Conservation (phyloP, 2,888 invertebrate species). For the Plutella xylostella region DNA sequence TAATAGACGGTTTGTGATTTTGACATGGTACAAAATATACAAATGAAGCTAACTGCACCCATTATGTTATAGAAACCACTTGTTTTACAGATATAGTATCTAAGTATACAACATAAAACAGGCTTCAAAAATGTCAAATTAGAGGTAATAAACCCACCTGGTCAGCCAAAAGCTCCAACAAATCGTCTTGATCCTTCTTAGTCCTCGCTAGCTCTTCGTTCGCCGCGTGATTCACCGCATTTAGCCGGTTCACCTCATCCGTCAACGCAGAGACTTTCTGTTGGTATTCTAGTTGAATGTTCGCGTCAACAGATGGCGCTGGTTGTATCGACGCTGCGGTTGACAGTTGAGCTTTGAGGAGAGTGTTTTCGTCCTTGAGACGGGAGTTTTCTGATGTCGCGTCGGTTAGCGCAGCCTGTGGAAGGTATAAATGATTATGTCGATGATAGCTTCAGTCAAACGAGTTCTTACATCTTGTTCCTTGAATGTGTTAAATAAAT, state of each 20-base stretch:
- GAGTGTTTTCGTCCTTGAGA: constrained; percentile 87
- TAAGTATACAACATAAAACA: too few species aligned
- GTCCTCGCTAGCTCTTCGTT: constrained; percentile 72
- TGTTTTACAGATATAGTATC: too few species aligned
- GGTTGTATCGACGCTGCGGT: constrained; percentile 33
- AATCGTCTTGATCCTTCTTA: constrained; percentile 92
- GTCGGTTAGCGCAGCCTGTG: constrained; percentile 69
- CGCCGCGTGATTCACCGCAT: constrained; percentile 10
- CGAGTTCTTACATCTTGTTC: too few species aligned
- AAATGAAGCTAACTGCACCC: too few species aligned
- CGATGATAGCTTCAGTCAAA: too few species aligned
- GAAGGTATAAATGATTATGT: constrained; percentile 18
- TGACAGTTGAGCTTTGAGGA: constrained; percentile 80
- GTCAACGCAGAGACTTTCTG: neutral
- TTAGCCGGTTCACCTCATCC: neutral
- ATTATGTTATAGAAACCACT: too few species aligned
- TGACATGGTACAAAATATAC: too few species aligned
- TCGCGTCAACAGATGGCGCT: constrained; percentile 18
- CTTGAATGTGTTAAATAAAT: too few species aligned
- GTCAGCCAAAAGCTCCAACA: constrained; percentile 89
- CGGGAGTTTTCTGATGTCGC: constrained; percentile 78
- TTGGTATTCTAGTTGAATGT: constrained; percentile 13
- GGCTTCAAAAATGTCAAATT: too few species aligned
- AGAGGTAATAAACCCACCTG: constrained; percentile 78
- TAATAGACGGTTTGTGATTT: too few species aligned